Conservation (phyloP, 2,113 vertebrate species). For the Lepidothrix coronata region DNA sequence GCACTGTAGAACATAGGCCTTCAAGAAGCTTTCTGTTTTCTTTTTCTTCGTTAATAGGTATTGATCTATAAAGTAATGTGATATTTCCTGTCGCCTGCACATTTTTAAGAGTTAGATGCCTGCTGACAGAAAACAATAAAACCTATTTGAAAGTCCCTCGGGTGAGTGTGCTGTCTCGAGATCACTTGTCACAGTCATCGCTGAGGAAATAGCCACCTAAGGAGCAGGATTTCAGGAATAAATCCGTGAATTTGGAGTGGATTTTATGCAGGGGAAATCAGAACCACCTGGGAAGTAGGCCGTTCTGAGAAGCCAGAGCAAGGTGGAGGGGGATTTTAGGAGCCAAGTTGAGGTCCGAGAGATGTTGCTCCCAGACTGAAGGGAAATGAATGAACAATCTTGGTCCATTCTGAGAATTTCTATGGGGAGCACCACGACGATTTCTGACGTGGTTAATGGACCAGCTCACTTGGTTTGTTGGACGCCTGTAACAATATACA, state of each 20-base stretch:
- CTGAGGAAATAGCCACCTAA: fast-evolving
- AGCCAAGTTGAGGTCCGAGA: not conserved
- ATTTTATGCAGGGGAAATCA: not conserved
- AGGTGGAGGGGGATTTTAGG: not conserved
- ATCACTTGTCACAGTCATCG: not conserved
- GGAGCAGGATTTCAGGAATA: not conserved
- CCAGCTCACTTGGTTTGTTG: not conserved
- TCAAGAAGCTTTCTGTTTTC: not conserved
- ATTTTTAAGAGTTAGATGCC: not conserved
- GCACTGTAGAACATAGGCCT: not conserved
- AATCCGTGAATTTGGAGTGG: not conserved
- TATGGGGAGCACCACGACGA: not conserved
- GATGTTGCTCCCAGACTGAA: not conserved
- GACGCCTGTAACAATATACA: too few relatives aligned
- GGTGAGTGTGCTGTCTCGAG: not conserved
- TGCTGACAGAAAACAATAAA: not conserved
- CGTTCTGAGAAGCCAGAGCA: fast-evolving
- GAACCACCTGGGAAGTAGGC: not conserved
- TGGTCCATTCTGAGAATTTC: not conserved
- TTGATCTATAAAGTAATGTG: not conserved
- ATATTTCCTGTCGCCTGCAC: not conserved
- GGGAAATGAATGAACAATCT: not conserved
- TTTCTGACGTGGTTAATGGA: not conserved
- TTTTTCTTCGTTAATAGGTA: fast-evolving
- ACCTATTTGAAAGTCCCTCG: not conserved